Base-by-base conservation (phyloP, 2,113 vertebrate species). In the Pollachius pollachius region DNA sequence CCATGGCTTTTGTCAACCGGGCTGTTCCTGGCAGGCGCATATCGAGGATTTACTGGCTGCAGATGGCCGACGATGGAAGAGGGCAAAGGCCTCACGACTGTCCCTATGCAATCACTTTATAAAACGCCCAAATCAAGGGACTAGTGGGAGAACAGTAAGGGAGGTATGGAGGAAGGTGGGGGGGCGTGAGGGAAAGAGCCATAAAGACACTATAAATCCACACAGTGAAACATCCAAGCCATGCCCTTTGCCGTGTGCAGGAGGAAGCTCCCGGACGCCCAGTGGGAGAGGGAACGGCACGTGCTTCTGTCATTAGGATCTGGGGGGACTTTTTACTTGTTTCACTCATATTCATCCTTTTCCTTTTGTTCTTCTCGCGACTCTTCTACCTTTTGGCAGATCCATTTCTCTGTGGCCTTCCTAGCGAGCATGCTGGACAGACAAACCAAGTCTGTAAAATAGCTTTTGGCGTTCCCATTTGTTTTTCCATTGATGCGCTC, bases 41-140 rank as follows among this genome's bases (percentile, higher is more conserved):
- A 88, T 73, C 73, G 71, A 72, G 76, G 80, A 87, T 91, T 90
- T 91, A 91, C 87, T 75, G 77, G 72, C 66, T 80, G 77, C 89
- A 91, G 89, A 87, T 91, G 90, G 85, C 74, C 34, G 69, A 71
- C 70, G 71, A 73, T 74, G 84, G 79, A 65, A 62, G 52, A 80
- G 75, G 77, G 70, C 79, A 79, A 74, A 65, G 62, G 71, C 77
- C 70, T 25, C 27, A 71, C 79, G 34, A 1, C 72, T 41, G 69
- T 74, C 68, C 68, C 71, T 76, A 75, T 84, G 70, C 79, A 58
- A 75, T 83, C 73, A 72, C 79, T 84, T 85, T 73, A 84, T 87
- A 87, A 85, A 69, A 88, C 76, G 68, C 76, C 70, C 68, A 83
- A 81, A 83, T 85, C 76, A 80, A 80, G 74, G 60, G 58, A 17